Conservation (phyloP, 2,797 vertebrate genomes). For the Dromococcyx pavoninus region DNA sequence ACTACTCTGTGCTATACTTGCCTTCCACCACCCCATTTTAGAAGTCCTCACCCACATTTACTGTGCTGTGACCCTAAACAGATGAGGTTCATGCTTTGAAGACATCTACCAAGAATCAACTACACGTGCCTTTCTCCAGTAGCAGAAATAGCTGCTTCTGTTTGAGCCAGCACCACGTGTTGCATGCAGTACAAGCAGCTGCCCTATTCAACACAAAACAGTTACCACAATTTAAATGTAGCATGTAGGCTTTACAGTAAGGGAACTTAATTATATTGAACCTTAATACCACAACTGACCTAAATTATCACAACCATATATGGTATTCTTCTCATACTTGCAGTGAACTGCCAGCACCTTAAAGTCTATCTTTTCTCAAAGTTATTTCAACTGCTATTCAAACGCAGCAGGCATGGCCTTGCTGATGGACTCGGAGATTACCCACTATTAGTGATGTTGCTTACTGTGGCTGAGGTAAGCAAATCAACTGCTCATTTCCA, state of each 20-base stretch:
- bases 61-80: neutral
- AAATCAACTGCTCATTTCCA: neutral
- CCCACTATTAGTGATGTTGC: neutral
- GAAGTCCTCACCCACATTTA: neutral
- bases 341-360: neutral
- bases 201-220: neutral
- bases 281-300: neutral
- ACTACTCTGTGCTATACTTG: fast-evolving
- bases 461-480: neutral
- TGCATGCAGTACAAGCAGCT: neutral
- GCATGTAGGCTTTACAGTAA: neutral
- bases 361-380: neutral
- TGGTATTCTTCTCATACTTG: neutral
- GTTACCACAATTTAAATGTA: neutral
- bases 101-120: neutral
- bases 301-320: neutral
- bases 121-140: neutral
- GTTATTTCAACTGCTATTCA: neutral
- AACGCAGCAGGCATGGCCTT: neutral
- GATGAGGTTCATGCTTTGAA: neutral
- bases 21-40: neutral
- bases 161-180: neutral
- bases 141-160: neutral
- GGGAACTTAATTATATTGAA: neutral
- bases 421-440: neutral